Conservation (phyloP, 1,140 invertebrate species). For the Mesaphorura yosii region DNA sequence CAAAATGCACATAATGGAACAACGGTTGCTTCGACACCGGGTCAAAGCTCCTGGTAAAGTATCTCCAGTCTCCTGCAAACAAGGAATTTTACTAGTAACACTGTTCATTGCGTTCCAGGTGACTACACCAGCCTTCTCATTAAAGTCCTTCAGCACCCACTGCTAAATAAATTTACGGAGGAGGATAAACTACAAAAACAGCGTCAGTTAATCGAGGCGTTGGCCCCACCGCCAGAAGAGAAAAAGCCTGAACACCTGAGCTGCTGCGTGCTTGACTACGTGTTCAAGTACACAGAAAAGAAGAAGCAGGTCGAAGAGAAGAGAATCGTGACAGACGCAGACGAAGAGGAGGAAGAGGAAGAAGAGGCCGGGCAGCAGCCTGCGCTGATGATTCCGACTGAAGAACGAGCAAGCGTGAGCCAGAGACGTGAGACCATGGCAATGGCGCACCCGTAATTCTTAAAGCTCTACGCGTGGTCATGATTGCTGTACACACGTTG, state of each 20-base stretch:
- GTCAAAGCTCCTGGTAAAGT: slow-evolving; percentile 15
- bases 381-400: no score
- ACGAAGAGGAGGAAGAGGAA: slow-evolving; percentile 1
- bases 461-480: no score
- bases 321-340: neutral
- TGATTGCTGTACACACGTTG: no score
- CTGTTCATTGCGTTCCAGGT: no score
- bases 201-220: neutral
- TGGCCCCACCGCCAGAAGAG: neutral
- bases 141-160: slow-evolving; percentile 15
- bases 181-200: slow-evolving; percentile 1
- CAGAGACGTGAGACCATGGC: no score
- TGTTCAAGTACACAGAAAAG: neutral
- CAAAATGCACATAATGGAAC: slow-evolving; percentile 22
- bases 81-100: no score
- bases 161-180: slow-evolving; percentile 10
- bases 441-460: no score
- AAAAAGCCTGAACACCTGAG: no score
- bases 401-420: no score
- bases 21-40: slow-evolving; percentile 20
- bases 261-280: neutral
- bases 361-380: neutral
- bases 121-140: slow-evolving; percentile 15
- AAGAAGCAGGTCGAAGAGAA: neutral
- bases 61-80: no score